These are phyloP conservation scores for Bombus fervidus DNA, from an alignment of 1,140 invertebrate species.

Conservation along the genomic window DNA sequence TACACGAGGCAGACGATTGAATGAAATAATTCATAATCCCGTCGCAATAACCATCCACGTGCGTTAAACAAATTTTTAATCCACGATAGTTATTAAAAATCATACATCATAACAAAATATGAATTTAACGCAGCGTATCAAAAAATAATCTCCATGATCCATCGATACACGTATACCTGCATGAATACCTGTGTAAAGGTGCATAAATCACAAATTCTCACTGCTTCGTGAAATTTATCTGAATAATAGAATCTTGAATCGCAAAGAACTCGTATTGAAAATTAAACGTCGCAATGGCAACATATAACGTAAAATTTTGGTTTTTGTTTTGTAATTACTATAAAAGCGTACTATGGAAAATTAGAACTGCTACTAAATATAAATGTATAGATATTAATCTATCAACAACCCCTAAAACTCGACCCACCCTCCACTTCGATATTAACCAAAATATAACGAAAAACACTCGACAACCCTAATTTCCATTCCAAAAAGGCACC, in stretches of 20 bases:
- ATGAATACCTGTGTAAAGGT: not conserved
- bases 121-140: not conserved
- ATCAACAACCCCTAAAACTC: no score
- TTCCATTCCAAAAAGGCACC: not conserved
- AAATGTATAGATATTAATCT: no score
- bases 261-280: no score
- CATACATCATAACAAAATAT: not conserved
- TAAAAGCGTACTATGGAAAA: no score
- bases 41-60: not conserved
- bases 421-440: no score
- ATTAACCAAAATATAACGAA: not conserved
- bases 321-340: no score
- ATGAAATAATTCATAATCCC: slow-evolving; percentile 1
- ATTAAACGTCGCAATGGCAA: no score
- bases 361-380: no score
- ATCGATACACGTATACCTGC: not conserved
- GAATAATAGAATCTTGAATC: no score
- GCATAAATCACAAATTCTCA: not conserved
- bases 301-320: no score
- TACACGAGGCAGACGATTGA: not conserved
- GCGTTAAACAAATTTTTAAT: not conserved
- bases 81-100: not conserved
- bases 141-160: not conserved
- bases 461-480: not conserved
- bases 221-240: no score